A percentile compares a stretch with the other conserved stretches of the same genome.
Conservation (phyloP, 1,140 invertebrate species). For the Calycopis cecrops region DNA sequence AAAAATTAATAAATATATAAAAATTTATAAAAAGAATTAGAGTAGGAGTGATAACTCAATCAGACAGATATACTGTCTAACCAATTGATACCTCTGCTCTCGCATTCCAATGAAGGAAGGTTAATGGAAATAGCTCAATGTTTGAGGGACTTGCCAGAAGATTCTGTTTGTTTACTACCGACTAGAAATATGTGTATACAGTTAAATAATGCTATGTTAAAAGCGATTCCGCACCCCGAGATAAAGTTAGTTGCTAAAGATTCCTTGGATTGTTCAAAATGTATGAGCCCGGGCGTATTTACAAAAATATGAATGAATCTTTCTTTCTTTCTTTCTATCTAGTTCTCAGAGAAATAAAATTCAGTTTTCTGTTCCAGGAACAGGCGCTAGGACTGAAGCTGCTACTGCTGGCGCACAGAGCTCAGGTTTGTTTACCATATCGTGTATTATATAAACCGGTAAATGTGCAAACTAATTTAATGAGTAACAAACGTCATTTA, state of each 20-base stretch:
- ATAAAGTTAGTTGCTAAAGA: constrained; percentile 28
- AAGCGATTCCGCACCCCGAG: constrained; percentile 19
- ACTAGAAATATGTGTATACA: constrained; percentile 30
- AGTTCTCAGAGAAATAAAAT: too few relatives aligned
- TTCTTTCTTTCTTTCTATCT: too few relatives aligned
- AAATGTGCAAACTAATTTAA: too few relatives aligned
- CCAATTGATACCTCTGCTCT: constrained; percentile 14
- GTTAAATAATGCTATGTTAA: constrained; percentile 28
- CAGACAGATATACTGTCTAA: constrained; percentile 22
- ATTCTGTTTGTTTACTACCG: constrained; percentile 32
- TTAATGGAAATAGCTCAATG: constrained; percentile 24
- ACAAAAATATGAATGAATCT: too few relatives aligned
- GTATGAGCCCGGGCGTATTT: constrained; percentile 20
- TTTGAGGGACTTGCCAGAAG: constrained; percentile 12
- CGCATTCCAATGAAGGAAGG: constrained; percentile 24
- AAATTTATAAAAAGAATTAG: constrained; percentile 29
- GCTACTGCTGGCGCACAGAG: too few relatives aligned
- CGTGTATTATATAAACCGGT: too few relatives aligned
- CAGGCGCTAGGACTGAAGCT: too few relatives aligned
- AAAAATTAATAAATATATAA: too few relatives aligned
- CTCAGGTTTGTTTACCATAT: too few relatives aligned
- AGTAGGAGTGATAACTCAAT: constrained; percentile 28
- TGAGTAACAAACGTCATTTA: too few relatives aligned
- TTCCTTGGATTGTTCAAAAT: constrained; percentile 23
- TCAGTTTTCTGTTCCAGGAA: too few relatives aligned